Conservation (phyloP, 2,888 invertebrate species). For the Germaria angustata region DNA sequence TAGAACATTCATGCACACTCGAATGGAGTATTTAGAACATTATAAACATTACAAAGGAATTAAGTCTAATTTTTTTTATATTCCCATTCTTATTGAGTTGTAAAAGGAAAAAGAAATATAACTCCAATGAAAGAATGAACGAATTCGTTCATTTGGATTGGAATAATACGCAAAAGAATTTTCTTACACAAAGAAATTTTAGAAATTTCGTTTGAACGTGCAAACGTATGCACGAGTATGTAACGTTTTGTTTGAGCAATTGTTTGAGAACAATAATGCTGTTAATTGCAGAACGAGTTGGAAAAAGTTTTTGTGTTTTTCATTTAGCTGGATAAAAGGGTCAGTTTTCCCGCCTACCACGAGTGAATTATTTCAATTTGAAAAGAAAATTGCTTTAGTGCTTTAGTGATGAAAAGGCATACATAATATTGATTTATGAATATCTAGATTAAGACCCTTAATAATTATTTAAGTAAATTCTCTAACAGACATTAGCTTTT, state of each 20-base stretch:
- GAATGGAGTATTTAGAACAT: conserved; percentile 54
- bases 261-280: conserved; percentile 38
- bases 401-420: background rate
- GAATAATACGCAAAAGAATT: conserved; percentile 55
- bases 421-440: background rate
- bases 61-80: conserved; percentile 33
- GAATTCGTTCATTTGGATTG: conserved; percentile 48
- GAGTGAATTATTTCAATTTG: background rate
- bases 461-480: background rate
- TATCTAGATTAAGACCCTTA: background rate
- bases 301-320: conserved; percentile 27
- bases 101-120: conserved; percentile 50
- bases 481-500: too few species aligned
- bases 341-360: conserved; percentile 15
- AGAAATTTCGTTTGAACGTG: conserved; percentile 33
- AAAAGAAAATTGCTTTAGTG: background rate
- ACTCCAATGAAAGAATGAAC: conserved; percentile 55
- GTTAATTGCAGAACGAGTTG: conserved; percentile 60
- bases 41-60: conserved; percentile 55
- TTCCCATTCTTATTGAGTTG: conserved; percentile 15
- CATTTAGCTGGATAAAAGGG: conserved; percentile 32
- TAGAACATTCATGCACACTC: conserved; percentile 28
- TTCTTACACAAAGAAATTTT: conserved; percentile 49
- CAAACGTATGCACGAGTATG: background rate
- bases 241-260: background rate